Evolutionary conservation across 2,888 invertebrate genomes (phyloP).

Genomic region (Carterocephalus palaemon): DNA sequence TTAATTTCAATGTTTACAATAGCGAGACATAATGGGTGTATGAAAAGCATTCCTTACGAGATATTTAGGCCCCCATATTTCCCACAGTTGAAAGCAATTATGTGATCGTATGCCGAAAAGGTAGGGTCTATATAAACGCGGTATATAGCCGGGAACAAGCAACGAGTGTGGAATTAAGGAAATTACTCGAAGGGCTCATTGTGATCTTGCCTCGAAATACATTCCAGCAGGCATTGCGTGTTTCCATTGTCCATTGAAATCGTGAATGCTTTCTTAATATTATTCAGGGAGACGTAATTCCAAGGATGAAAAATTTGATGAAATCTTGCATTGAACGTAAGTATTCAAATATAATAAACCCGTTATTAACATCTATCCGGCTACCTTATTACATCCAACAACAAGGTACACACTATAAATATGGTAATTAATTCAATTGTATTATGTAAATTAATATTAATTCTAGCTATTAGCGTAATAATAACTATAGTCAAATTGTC

Average conservation of each 20-base stretch:
- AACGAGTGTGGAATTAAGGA: constrained; percentile 48
- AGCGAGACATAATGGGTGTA: constrained; percentile 5
- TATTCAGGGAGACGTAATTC: background rate
- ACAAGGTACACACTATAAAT: too few relatives aligned
- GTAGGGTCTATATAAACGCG: constrained; percentile 14
- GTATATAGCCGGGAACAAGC: constrained; percentile 23
- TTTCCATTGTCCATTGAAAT: constrained; percentile 39
- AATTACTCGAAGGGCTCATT: constrained; percentile 48
- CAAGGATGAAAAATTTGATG: background rate
- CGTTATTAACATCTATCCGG: too few relatives aligned
- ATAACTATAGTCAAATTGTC: background rate
- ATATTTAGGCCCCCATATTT: constrained; percentile 21
- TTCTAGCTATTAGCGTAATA: too few relatives aligned
- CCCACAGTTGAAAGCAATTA: constrained; percentile 25
- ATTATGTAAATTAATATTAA: too few relatives aligned
- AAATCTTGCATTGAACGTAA: too few relatives aligned
- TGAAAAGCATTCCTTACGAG: constrained; percentile 12
- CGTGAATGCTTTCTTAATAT: too few relatives aligned
- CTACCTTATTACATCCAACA: too few relatives aligned
- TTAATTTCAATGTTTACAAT: too few relatives aligned
- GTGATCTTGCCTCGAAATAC: constrained; percentile 46
- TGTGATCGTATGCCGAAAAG: constrained; percentile 23
- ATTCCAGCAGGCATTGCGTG: constrained; percentile 30
- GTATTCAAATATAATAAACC: too few relatives aligned
- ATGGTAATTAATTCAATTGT: too few relatives aligned